Percentiles rank a stretch among this genome's conserved stretches.
Evolutionary conservation across 2,888 invertebrate genomes (phyloP).

Genomic region (Thelaira solivaga): DNA sequence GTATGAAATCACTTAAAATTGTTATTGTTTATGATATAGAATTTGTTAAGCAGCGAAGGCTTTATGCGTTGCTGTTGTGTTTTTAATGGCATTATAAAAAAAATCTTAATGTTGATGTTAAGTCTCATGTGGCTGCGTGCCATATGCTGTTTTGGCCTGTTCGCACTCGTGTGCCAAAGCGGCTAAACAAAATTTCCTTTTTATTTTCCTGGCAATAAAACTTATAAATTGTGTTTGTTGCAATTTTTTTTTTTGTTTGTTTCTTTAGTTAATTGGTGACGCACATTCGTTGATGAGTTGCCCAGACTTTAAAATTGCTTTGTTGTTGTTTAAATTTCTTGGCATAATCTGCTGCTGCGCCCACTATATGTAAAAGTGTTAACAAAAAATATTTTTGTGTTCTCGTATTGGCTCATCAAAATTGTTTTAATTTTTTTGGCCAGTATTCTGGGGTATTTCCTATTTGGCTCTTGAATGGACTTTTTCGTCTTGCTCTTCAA

Average conservation of each 20-base stretch:
- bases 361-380: conserved; percentile 51
- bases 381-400: conserved; percentile 57
- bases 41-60: not conserved
- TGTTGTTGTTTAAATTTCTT: conserved; percentile 44
- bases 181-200: conserved; percentile 37
- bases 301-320: conserved; percentile 66
- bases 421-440: conserved; percentile 62
- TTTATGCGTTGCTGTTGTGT: not conserved
- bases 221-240: conserved; percentile 65
- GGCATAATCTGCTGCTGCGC: conserved; percentile 60
- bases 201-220: conserved; percentile 63
- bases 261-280: conserved; percentile 71
- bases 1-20: conserved; percentile 24
- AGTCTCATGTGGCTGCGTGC: conserved; percentile 67
- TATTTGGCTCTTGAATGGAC: conserved; percentile 59
- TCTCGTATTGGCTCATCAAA: conserved; percentile 68
- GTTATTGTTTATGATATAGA: not conserved
- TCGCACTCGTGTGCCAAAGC: conserved; percentile 50
- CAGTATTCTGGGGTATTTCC: conserved; percentile 64
- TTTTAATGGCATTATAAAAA: conserved; percentile 7
- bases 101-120: conserved; percentile 56
- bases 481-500: conserved; percentile 23
- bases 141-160: conserved; percentile 62
- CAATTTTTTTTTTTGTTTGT: conserved; percentile 63
- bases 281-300: conserved; percentile 74